Percentiles rank a stretch among this genome's conserved stretches.
These are phyloP conservation scores for Capreolus pygargus DNA, from an alignment of 2,113 vertebrate species.

Conservation along the genomic window DNA sequence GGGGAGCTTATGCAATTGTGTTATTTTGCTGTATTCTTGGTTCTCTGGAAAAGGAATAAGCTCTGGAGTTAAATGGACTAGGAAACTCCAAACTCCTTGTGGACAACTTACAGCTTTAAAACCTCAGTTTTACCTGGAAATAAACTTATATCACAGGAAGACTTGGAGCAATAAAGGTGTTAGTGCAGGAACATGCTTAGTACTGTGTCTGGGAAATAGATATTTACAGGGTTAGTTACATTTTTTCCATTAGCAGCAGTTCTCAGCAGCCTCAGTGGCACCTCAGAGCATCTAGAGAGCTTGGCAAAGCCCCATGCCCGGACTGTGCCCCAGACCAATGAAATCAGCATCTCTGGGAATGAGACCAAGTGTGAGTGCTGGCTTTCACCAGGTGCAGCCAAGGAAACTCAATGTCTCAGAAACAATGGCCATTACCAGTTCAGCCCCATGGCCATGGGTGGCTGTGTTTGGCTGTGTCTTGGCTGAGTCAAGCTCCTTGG, in stretches of 20 bases:
- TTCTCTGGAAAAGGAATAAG: background rate
- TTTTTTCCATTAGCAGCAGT: background rate
- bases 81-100: background rate
- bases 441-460: too few relatives aligned
- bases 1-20: background rate
- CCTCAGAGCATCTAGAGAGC: background rate
- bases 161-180: background rate
- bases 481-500: background rate
- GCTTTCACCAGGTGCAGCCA: background rate
- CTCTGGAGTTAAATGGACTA: conserved; percentile 4
- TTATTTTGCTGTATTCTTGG: conserved; percentile 6
- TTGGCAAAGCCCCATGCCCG: background rate
- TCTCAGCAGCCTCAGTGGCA: background rate
- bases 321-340: background rate
- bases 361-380: background rate
- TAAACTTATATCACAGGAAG: background rate
- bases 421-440: background rate
- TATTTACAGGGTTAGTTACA: background rate
- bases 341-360: background rate
- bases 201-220: background rate
- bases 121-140: background rate
- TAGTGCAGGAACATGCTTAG: background rate
- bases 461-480: background rate
- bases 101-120: background rate
- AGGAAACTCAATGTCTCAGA: background rate